phyloP scores from a whole-genome alignment of 2,888 invertebrate genomes.

The Netelia virgata region DNA sequence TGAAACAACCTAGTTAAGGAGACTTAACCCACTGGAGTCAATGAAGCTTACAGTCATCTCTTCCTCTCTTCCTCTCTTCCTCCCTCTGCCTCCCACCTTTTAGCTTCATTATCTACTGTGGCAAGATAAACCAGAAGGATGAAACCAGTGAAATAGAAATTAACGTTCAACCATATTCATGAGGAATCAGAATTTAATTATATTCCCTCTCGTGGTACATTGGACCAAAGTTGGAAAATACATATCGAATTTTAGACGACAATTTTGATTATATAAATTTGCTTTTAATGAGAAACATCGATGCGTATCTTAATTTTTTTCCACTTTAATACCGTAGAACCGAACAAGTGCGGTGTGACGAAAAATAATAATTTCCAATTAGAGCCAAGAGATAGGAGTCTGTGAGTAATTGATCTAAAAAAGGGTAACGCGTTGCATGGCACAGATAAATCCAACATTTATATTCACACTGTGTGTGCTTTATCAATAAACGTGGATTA shows the following conservation, averaged over 20 bases:
- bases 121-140: too few relatives aligned
- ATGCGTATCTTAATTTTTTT: too few relatives aligned
- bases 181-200: not conserved
- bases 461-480: not conserved
- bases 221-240: too few relatives aligned
- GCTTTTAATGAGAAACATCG: too few relatives aligned
- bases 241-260: too few relatives aligned
- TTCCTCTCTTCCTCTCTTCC: not conserved
- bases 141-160: slow-evolving; percentile 6
- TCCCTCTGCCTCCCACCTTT: not conserved
- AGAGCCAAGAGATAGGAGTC: not conserved
- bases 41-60: not conserved
- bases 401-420: not conserved
- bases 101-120: too few relatives aligned
- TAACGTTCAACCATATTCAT: not conserved
- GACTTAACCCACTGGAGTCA: not conserved
- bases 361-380: too few relatives aligned
- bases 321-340: too few relatives aligned
- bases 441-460: not conserved
- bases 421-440: slow-evolving; percentile 9
- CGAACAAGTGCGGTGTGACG: too few relatives aligned
- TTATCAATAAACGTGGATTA: slow-evolving; percentile 42
- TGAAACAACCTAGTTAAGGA: slow-evolving; percentile 12
- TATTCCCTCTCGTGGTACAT: too few relatives aligned
- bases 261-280: too few relatives aligned